Conservation (phyloP, 2,888 invertebrate species). For the Lasioglossum zephyrum region DNA sequence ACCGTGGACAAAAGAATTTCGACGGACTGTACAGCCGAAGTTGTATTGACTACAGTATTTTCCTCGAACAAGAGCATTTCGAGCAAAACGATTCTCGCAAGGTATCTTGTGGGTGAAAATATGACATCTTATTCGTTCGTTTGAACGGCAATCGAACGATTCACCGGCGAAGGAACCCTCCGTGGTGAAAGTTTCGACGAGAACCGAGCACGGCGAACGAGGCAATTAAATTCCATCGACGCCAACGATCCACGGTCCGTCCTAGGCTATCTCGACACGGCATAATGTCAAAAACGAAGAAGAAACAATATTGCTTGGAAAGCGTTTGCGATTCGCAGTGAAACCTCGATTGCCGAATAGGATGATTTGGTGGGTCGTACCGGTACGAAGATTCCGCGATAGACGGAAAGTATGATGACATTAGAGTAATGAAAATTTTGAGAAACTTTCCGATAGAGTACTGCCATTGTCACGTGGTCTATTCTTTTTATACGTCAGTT, state of each 20-base stretch:
- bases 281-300: constrained; percentile 66
- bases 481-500: constrained; percentile 69
- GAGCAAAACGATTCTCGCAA: constrained; percentile 34
- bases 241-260: constrained; percentile 49
- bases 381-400: constrained; percentile 29
- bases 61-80: constrained; percentile 53
- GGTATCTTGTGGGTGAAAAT: constrained; percentile 11
- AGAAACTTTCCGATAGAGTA: constrained; percentile 58
- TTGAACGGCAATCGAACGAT: constrained; percentile 3
- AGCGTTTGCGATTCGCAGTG: not conserved
- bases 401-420: constrained; percentile 34
- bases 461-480: constrained; percentile 76
- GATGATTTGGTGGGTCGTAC: constrained; percentile 9
- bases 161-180: not conserved
- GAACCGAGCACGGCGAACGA: constrained; percentile 44
- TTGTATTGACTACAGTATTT: constrained; percentile 78
- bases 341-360: constrained; percentile 4
- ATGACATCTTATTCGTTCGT: not conserved
- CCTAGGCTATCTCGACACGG: constrained; percentile 3
- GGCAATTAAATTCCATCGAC: constrained; percentile 60
- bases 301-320: constrained; percentile 34
- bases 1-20: constrained; percentile 74
- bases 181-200: constrained; percentile 10
- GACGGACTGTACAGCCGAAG: constrained; percentile 76
- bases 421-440: constrained; percentile 55